Conservation (phyloP, 53 echinoderm and acorn worm species). For the Patiria pectinifera region DNA sequence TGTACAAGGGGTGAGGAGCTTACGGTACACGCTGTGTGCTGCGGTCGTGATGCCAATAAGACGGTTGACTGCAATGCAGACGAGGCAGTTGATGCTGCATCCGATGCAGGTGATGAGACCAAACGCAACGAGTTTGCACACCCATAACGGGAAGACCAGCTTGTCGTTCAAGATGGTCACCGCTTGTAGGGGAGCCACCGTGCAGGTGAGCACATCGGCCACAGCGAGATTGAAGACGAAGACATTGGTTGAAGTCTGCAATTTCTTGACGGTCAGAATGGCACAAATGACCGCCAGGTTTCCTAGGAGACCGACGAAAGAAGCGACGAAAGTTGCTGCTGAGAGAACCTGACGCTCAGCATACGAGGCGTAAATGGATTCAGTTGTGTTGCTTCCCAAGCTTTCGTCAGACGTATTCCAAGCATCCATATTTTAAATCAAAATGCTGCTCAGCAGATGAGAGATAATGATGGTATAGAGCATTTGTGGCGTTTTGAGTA, state of each 20-base stretch:
- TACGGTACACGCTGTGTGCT: background rate
- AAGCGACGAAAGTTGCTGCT: background rate
- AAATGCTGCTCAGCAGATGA: background rate
- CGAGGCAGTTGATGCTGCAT: slow-evolving; percentile 35
- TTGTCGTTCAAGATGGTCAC: slow-evolving; percentile 27
- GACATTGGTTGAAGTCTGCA: slow-evolving; percentile 40
- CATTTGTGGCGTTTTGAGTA: background rate
- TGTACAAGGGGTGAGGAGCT: slow-evolving; percentile 63
- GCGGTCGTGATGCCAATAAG: slow-evolving; percentile 19
- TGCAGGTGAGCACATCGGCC: slow-evolving; percentile 15
- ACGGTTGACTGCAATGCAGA: slow-evolving; percentile 44
- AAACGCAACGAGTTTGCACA: slow-evolving; percentile 41
- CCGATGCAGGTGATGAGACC: slow-evolving; percentile 2
- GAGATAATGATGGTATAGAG: background rate
- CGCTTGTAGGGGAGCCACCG: background rate
- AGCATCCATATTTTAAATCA: background rate
- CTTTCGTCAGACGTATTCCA: background rate
- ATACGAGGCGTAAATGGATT: background rate
- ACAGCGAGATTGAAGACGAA: slow-evolving; percentile 18
- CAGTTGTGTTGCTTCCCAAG: background rate
- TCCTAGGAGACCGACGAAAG: background rate
- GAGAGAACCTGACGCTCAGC: background rate
- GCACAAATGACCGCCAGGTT: slow-evolving; percentile 1
- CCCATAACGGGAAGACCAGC: background rate
- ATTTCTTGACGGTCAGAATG: background rate